Base-by-base conservation (phyloP, 2,888 invertebrate genomes). In the Flexamia atlantica region DNA sequence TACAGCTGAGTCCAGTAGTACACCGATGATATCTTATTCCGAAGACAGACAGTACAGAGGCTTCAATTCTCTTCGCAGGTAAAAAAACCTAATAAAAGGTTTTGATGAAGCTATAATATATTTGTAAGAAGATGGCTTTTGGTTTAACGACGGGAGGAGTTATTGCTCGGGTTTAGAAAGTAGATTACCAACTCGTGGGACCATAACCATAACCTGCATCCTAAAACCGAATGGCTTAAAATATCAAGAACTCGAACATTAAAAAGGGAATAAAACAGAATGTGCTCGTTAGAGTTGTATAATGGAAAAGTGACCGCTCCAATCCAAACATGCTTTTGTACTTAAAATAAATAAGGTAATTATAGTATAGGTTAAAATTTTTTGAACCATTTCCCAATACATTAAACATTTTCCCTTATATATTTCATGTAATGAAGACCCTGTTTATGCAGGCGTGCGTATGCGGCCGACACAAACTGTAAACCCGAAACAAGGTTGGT, bases 111-210 rank as follows among this genome's bases (percentile, higher is more conserved):
- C 17, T 17, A 30, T 64, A 64, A 64, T 64, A 64, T 28, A 64
- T 7, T 57, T 20, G 57, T 28, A 64, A 30, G 30, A 64, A 64
- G 64, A 64, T 64, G 25, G 14, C 64, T 64, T 28, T 28, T 12
- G 30, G 25, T 64, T 60, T 30, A 64, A 64, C 64, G 64, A 64
- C 14, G 28, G 28, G 9, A 28, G 64, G 64, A 64, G 30, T 64
- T 64, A 64, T 28, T 64, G 64, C 64, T 64, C 10, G 64, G 74
- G 74, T 28, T 74, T 76, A 76, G 74, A 76, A 76, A 76, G 74
- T 46, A 76, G 74, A 76, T 76, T 76, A 76, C 74, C 46, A 23
- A 50, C 28, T 9, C 74, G 53, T 3, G 28, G 4, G 64, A 5
- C 64, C 17, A 64, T 64, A 64, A 64, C 64, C 64, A 64, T 64